These are phyloP conservation scores for Bombus superbus DNA, from an alignment of 1,140 invertebrate genomes.

Conservation along the genomic window DNA sequence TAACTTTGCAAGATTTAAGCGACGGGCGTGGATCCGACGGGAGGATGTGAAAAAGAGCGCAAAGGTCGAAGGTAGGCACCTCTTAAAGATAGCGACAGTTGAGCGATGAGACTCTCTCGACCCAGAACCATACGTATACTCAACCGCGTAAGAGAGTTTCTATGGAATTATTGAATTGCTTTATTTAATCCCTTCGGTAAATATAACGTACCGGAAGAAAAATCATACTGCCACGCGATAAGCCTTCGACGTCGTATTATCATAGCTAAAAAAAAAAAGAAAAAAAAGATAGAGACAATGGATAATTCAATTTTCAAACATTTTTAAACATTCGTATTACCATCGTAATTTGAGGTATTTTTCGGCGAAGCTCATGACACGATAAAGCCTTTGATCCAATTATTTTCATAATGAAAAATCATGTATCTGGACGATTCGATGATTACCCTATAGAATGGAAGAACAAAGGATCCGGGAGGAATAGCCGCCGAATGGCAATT, in stretches of 20 bases:
- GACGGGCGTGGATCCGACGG: slow-evolving; percentile 46
- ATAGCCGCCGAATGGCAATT: neutral
- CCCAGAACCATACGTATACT: slow-evolving; percentile 33
- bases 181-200: neutral
- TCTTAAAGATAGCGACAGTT: slow-evolving; percentile 68
- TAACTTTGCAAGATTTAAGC: slow-evolving; percentile 28
- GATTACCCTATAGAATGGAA: neutral
- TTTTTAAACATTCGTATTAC: too few relatives aligned
- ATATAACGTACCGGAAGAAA: neutral
- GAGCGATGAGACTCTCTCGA: slow-evolving; percentile 68
- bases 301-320: neutral
- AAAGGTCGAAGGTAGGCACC: slow-evolving; percentile 36
- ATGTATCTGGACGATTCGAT: neutral
- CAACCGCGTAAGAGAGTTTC: slow-evolving; percentile 6
- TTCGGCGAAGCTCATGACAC: neutral
- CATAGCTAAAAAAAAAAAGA: neutral
- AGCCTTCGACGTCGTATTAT: neutral
- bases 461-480: neutral
- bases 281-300: neutral
- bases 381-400: neutral
- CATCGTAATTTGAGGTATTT: neutral
- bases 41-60: slow-evolving; percentile 50
- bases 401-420: neutral
- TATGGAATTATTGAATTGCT: slow-evolving; percentile 25
- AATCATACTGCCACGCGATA: neutral